Conservation (phyloP, 2,797 vertebrate species). For the Euphonia xanthogaster region DNA sequence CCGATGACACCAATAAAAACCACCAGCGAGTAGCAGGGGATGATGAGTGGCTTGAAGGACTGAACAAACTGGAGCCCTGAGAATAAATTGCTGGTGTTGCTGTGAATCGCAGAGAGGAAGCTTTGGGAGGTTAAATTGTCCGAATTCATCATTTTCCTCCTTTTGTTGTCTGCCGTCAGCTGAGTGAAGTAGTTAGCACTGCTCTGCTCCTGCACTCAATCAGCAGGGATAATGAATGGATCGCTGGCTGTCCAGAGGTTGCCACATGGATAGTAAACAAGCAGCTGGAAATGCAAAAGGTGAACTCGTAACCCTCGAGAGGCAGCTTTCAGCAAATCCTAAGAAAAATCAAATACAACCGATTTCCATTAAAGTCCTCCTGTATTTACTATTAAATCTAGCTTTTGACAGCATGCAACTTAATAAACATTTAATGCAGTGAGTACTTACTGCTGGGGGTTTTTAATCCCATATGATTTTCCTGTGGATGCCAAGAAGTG, state of each 20-base stretch:
- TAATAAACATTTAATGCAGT: conserved; percentile 34
- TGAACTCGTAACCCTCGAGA: conserved; percentile 23
- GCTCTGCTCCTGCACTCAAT: not conserved
- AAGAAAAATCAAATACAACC: conserved; percentile 31
- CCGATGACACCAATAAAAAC: conserved; percentile 68
- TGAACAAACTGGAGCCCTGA: conserved; percentile 70
- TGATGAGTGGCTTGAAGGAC: conserved; percentile 70
- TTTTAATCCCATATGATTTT: conserved; percentile 37
- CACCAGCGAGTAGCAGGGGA: conserved; percentile 66
- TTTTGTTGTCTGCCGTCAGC: not conserved
- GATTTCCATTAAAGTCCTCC: not conserved
- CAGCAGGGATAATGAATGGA: conserved; percentile 16
- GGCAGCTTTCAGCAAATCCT: conserved; percentile 23
- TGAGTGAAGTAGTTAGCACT: not conserved
- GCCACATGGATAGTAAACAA: conserved; percentile 13
- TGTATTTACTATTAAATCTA: conserved; percentile 2
- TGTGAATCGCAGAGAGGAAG: conserved; percentile 61
- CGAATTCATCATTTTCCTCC: conserved; percentile 53
- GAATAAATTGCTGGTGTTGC: conserved; percentile 64
- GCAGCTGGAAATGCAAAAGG: conserved; percentile 32
- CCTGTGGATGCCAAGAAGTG: conserved; percentile 36
- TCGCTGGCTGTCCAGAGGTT: conserved; percentile 15
- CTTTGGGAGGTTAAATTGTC: conserved; percentile 69
- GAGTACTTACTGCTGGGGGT: conserved; percentile 61
- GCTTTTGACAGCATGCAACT: conserved; percentile 43